phyloP scores from a whole-genome alignment of 2,797 vertebrate species.

The Adrianichthys oophorus region DNA sequence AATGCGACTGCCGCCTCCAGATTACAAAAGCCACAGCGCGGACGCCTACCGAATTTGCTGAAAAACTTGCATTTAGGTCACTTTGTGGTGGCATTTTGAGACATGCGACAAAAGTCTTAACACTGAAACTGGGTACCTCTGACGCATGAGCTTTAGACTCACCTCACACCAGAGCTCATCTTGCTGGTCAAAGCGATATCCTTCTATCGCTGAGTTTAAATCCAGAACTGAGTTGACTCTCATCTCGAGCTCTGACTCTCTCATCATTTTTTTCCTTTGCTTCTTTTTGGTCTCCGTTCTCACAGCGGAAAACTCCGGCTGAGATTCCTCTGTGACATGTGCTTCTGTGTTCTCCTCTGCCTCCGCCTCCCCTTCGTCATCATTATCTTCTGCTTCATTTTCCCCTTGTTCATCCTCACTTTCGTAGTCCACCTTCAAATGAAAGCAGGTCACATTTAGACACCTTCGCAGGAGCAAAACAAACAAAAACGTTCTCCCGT shows the following conservation, averaged over 20 bases:
- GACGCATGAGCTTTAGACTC: background rate
- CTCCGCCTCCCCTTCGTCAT: constrained; percentile 37
- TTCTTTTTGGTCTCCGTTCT: background rate
- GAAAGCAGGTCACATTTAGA: background rate
- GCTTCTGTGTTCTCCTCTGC: constrained; percentile 1
- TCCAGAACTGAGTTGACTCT: constrained; percentile 80
- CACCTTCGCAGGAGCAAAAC: too few species aligned
- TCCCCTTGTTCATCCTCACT: constrained; percentile 82
- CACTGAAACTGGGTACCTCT: too few species aligned
- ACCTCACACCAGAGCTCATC: constrained; percentile 93
- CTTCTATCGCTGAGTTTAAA: constrained; percentile 75
- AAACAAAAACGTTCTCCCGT: too few species aligned
- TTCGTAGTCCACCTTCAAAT: constrained; percentile 90
- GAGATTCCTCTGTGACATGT: background rate
- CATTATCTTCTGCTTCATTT: constrained; percentile 60
- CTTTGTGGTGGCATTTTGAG: too few species aligned
- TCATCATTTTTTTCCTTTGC: accelerated
- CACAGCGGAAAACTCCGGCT: background rate
- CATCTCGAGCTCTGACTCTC: constrained; percentile 15
- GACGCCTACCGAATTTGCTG: too few species aligned
- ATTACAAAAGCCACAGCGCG: too few species aligned
- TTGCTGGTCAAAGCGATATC: constrained; percentile 82
- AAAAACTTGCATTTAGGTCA: too few species aligned
- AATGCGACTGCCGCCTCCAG: too few species aligned
- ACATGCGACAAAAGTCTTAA: too few species aligned